These are phyloP conservation scores for Diplodus puntazzo DNA, from an alignment of 2,797 vertebrate genomes.

Conservation along the genomic window DNA sequence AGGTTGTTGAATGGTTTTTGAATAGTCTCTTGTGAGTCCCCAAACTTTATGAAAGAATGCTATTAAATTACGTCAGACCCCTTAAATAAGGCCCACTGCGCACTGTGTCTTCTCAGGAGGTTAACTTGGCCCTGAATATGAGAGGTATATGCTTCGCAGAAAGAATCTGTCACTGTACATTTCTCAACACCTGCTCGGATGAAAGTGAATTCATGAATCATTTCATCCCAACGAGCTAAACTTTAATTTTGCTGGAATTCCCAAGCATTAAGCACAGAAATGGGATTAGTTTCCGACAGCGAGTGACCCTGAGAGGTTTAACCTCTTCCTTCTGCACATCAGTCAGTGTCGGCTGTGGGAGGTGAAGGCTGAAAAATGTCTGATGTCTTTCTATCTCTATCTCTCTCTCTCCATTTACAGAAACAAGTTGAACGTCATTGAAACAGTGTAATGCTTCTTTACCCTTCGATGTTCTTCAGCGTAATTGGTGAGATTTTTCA, in stretches of 20 bases:
- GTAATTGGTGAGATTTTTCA: conserved; percentile 71
- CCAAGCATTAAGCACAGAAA: too few relatives aligned
- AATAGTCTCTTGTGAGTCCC: too few relatives aligned
- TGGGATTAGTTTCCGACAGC: background rate
- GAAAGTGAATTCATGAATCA: too few relatives aligned
- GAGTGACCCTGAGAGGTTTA: background rate
- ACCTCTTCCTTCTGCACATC: too few relatives aligned
- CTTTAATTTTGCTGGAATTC: background rate
- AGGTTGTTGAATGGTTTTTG: too few relatives aligned
- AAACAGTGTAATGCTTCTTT: conserved; percentile 74
- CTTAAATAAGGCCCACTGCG: background rate
- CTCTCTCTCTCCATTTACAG: conserved; percentile 65
- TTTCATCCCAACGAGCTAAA: background rate
- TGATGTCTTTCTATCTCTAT: conserved; percentile 21
- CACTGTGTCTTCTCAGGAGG: background rate
- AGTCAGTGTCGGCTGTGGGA: background rate
- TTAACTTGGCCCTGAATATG: background rate
- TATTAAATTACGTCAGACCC: too few relatives aligned
- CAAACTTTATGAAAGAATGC: background rate
- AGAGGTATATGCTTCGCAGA: background rate
- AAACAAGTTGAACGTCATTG: conserved; percentile 79
- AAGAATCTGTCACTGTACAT: background rate
- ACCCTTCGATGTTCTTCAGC: conserved; percentile 38
- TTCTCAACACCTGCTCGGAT: too few relatives aligned
- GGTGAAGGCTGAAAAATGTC: background rate